These are phyloP conservation scores for Oncorhynchus mykiss DNA, from an alignment of 2,113 vertebrate species.

Conservation along the genomic window DNA sequence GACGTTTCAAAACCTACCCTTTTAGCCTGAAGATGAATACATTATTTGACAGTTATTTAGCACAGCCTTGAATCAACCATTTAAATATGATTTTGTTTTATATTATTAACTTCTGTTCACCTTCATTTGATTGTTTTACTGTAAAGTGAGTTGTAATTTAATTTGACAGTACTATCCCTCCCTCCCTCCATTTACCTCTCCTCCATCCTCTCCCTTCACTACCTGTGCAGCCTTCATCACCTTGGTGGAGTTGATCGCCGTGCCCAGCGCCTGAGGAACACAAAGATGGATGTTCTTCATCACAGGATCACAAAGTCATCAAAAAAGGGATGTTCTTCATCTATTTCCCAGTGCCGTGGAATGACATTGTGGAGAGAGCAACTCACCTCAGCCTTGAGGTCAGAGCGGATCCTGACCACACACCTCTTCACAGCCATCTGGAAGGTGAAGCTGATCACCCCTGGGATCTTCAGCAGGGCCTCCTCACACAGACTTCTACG, in stretches of 20 bases:
- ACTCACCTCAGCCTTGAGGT: constrained; percentile 94
- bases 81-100: too few relatives aligned
- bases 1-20: too few relatives aligned
- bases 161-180: neutral
- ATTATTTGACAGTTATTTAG: too few relatives aligned
- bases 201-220: constrained; percentile 89
- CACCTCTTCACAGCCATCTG: constrained; percentile 99
- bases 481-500: constrained; percentile 96
- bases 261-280: constrained; percentile 83
- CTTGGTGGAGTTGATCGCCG: constrained; percentile 97
- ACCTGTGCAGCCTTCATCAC: constrained; percentile 97
- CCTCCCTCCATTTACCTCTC: constrained; percentile 80
- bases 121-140: too few relatives aligned
- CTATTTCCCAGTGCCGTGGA: too few relatives aligned
- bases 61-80: too few relatives aligned
- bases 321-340: too few relatives aligned
- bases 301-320: neutral
- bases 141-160: too few relatives aligned
- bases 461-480: constrained; percentile 95
- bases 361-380: neutral
- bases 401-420: constrained; percentile 94
- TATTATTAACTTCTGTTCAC: too few relatives aligned
- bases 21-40: too few relatives aligned
- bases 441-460: constrained; percentile 99
- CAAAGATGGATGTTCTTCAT: neutral